Base-by-base conservation (phyloP, 2,797 vertebrate genomes). In the Gephyroberyx darwinii region DNA sequence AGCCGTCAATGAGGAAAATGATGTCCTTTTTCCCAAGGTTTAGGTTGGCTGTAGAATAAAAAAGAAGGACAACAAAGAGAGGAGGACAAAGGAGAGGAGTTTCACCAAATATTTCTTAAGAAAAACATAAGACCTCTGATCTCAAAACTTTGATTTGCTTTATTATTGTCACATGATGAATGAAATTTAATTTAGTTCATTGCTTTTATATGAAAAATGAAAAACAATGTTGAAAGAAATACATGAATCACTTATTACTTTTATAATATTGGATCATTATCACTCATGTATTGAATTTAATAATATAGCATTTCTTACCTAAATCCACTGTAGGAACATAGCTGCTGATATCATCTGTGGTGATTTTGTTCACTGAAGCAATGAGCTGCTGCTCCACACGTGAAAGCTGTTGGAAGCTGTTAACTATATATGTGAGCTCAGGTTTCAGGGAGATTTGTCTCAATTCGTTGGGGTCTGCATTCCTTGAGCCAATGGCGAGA, bases 1-100 rank as follows among this genome's bases (percentile, higher is more conserved):
- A 98, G 68, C 96, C 96, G 86, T 99, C 98, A 9, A 99, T 92
- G 2, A 99, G 95, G 86, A 99, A 99, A 68, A 99, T 91, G 0
- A 99, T 91, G 81, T 99, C 98, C 2, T 95, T 96, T 50, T 0
- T 95, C 39, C 95, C 95, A 59, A 92, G 56, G 65, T 87, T 84
- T 33, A 77, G 22, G n/a, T 1, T 48, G 1, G 0, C 93, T 93
- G 86, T 19, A 77, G 78, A 75, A 65, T 35, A 64, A 30, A 8
- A 74, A 14, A 43, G 20, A 35, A 52, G 10, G 76, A 76, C 26
- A 78, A 54, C 1, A 61, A n/a, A n/a, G n/a, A n/a, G n/a, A n/a
- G n/a, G n/a, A n/a, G n/a, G n/a, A n/a, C n/a, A n/a, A 77, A 43
- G 31, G 0, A 45, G 58, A n/a, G 1, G 2, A 37, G n/a, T 48